These are phyloP conservation scores for Premnoplex brunnescens DNA, from an alignment of 2,797 vertebrate species.

Conservation along the genomic window DNA sequence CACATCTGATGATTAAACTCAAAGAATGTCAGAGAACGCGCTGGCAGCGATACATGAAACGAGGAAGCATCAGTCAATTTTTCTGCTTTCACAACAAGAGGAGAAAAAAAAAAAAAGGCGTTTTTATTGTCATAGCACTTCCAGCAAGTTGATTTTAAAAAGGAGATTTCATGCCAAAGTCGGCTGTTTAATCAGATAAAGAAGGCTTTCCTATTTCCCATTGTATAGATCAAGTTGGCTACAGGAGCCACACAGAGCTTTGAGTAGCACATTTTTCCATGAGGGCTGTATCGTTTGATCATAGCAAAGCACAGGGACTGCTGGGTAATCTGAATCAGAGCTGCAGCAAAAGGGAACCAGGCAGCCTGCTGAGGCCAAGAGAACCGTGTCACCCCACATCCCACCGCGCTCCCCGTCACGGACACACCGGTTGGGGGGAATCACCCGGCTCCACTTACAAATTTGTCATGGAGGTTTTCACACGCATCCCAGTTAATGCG, in stretches of 20 bases:
- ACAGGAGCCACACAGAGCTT: constrained; percentile 62
- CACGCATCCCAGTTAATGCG: not conserved
- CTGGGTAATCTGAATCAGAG: constrained; percentile 58
- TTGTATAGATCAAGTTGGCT: constrained; percentile 66
- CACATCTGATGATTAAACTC: constrained; percentile 27
- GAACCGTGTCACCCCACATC: not conserved
- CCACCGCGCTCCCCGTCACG: not conserved
- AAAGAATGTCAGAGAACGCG: not conserved
- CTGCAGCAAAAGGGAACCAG: constrained; percentile 45
- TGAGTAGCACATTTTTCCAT: constrained; percentile 48
- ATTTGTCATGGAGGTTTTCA: not conserved
- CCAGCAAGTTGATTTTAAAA: constrained; percentile 56
- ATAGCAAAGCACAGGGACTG: constrained; percentile 39
- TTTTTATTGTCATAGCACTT: constrained; percentile 64
- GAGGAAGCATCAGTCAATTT: not conserved
- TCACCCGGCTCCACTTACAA: not conserved
- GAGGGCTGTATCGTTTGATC: constrained; percentile 58
- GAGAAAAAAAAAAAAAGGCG: not conserved
- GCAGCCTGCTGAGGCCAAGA: constrained; percentile 42
- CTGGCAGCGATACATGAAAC: not conserved
- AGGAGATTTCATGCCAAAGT: constrained; percentile 63
- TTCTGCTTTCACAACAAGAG: constrained; percentile 30
- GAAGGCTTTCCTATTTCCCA: constrained; percentile 54
- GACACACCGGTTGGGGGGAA: not conserved
- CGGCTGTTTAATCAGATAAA: constrained; percentile 62